A percentile compares a stretch with the other conserved stretches of the same genome.
Conservation (phyloP, 2,113 vertebrate species). For the Tretioscincus oriximinensis region DNA sequence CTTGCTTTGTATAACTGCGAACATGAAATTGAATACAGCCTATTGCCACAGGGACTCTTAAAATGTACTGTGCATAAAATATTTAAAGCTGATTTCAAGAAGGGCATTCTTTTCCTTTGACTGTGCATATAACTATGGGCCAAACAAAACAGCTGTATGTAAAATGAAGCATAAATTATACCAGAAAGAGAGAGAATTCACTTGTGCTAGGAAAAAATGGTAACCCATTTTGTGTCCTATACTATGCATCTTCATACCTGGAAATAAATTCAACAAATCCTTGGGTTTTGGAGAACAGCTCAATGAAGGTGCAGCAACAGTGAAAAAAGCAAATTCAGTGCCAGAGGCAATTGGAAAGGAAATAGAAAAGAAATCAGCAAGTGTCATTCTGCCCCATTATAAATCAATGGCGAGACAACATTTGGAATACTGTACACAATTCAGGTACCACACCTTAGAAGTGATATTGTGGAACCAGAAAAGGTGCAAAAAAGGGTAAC, state of each 20-base stretch:
- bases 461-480: too few species aligned
- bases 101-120: slow-evolving; percentile 48
- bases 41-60: slow-evolving; percentile 49
- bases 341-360: too few species aligned
- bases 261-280: not conserved
- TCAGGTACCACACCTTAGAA: too few species aligned
- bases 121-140: slow-evolving; percentile 48
- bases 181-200: slow-evolving; percentile 33
- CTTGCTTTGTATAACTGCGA: slow-evolving; percentile 70
- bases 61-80: slow-evolving; percentile 30
- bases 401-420: too few species aligned
- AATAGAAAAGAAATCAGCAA: too few species aligned
- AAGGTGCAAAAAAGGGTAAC: too few species aligned
- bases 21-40: slow-evolving; percentile 62
- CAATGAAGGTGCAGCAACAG: too few species aligned
- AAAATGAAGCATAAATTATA: slow-evolving; percentile 45
- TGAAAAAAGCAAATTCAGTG: too few species aligned
- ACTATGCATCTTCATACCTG: not conserved
- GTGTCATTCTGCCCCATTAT: too few species aligned
- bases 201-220: slow-evolving; percentile 38
- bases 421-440: too few species aligned
- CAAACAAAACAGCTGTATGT: slow-evolving; percentile 58
- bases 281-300: too few species aligned
- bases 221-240: not conserved
- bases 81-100: slow-evolving; percentile 42